Evolutionary conservation across 2,888 invertebrate genomes (phyloP), one percentile per base, ranked within the genome.

Genomic region (Pachliopta kotzebuea): DNA sequence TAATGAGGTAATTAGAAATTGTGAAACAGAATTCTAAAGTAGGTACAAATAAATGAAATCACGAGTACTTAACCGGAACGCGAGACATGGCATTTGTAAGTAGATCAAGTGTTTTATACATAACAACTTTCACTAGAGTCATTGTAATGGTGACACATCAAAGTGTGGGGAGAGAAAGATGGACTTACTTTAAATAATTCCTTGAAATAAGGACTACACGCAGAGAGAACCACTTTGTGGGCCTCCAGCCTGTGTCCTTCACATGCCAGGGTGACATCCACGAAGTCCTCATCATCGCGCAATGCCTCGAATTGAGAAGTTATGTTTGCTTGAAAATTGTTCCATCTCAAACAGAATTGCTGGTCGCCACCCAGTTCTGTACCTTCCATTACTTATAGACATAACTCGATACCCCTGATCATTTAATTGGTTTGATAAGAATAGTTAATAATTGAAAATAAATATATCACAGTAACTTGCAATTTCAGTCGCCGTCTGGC

Each of bases 321-420:
- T 87, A 96, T 95, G 92, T 96, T 96, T 74, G 96, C 95, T 93
- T 96, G 96, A 93, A 95, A 96, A 93, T 96, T 96, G 93, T 96
- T 96, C 96, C 96, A 96, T 92, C 96, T 94, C 90, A 96, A 94
- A 93, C 96, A 96, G 92, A 96, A 96, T 93, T 96, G 96, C 93
- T 96, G 96, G 92, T 95, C 95, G 86, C 94, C 94, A 86, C 90
- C 92, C 90, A 92, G 91, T 91, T 92, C 92, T 90, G 92, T 88
- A 88, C 92, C 92, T 92, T 92, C 92, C 92, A 92, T 92, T 92
- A 92, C 92, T 92, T 90, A 92, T 90, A 91, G 86, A 92, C 92
- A 92, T 92, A 91, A 92, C 91, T 92, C 84, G 89, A 86, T 91
- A 88, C 89, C 89, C 91, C 88, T 90, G 90, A 88, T 91, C 92